Percentiles rank a stretch among this genome's conserved stretches.
These are phyloP conservation scores for Cinclus cinclus DNA, from an alignment of 2,113 vertebrate species.

Conservation along the genomic window DNA sequence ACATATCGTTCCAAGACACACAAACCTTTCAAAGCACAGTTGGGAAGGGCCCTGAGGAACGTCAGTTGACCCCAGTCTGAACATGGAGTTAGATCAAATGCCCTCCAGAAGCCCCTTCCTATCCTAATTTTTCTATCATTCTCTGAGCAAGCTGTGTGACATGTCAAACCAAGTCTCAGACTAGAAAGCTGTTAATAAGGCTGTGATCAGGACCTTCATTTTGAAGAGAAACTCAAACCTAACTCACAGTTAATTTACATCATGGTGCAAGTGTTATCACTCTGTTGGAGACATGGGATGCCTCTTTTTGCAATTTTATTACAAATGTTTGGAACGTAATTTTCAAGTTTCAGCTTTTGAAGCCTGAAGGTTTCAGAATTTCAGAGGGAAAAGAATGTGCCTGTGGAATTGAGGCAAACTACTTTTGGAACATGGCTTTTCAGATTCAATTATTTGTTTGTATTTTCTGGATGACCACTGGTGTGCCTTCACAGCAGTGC, in stretches of 20 bases:
- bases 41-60: not conserved
- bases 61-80: not conserved
- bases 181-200: not conserved
- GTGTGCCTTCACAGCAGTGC: not conserved
- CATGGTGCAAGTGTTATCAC: not conserved
- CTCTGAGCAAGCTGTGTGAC: not conserved
- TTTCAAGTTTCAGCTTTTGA: not conserved
- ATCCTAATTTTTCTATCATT: not conserved
- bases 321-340: not conserved
- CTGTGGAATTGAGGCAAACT: not conserved
- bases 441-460: not conserved
- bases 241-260: not conserved
- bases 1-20: accelerated
- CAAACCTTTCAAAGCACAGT: not conserved
- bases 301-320: not conserved
- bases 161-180: not conserved
- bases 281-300: not conserved
- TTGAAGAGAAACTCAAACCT: not conserved
- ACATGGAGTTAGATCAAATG: not conserved
- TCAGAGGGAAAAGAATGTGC: not conserved
- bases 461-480: not conserved
- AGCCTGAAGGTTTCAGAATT: not conserved
- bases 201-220: not conserved
- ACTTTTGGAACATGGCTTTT: not conserved
- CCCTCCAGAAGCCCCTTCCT: not conserved